Evolutionary conservation across 2,888 invertebrate species (phyloP), one percentile per base, ranked within the genome.

Genomic region (Agrenia bidenticulata): DNA sequence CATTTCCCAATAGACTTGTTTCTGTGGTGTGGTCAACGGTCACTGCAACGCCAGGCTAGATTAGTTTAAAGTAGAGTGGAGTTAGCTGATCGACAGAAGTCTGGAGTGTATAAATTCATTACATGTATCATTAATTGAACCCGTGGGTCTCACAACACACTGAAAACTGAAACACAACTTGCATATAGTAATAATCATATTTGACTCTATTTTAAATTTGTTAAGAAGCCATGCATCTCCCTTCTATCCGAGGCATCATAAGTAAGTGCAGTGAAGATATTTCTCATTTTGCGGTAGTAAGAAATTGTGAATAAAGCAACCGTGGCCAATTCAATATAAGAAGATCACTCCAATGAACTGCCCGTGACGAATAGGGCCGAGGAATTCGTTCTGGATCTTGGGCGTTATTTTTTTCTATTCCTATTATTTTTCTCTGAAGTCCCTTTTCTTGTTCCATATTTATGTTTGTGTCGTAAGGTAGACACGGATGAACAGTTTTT

Each of bases 311-410:
- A 21, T 49, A 58, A 58, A 58, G 41, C 23, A 58, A 58, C 58
- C 58, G 26, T 58, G 58, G 24, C 58, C 23, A 58, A 58, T 24
- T 41, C 24, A 41, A 58, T 45, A 42, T 58, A 42, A 23, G 41
- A 58, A 58, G 51, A 45, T 42, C 37, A 58, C 58, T 58, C 42
- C 26, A 49, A 58, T 58, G 67, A 70, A 61, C 67, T 65, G 60
- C 39, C 60, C 70, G 61, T 70, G 70, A 67, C 70, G 61, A 70
- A 70, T 70, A 66, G 64, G 37, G 24, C 58, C 58, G 39, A 21
- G 45, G 24, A 13, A 70, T 70, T 70, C 61, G 70, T 67, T 67
- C 63, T 62, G 64, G 63, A 64, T 59, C 64, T 54, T 58, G 64
- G 55, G 49, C 23, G 58, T 58, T 45, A 58, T 58, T 58, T 49